Evolutionary conservation across 2,888 invertebrate genomes (phyloP).

Genomic region (Ectropis crepuscularia): DNA sequence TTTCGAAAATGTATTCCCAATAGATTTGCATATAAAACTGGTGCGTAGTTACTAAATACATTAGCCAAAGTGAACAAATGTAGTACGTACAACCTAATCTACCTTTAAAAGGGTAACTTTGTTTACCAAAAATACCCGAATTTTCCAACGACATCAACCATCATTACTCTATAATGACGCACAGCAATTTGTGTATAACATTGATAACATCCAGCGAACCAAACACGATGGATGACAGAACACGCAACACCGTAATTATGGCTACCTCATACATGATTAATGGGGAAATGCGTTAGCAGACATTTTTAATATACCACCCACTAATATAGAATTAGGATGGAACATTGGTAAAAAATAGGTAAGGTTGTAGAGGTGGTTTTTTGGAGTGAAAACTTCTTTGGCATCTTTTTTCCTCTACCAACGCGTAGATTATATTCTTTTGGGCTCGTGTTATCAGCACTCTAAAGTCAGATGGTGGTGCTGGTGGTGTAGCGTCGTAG

Average conservation of each 20-base stretch:
- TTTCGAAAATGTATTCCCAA: no score
- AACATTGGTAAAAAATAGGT: neutral
- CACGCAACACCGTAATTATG: constrained; percentile 75
- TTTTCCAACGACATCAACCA: constrained; percentile 38
- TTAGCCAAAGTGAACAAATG: constrained; percentile 16
- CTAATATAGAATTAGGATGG: constrained; percentile 27
- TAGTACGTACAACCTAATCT: constrained; percentile 3
- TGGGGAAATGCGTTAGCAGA: constrained; percentile 41
- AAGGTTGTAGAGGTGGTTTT: no score
- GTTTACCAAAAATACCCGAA: constrained; percentile 7
- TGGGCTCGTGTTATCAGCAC: no score
- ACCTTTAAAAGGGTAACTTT: constrained; percentile 1
- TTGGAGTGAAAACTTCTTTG: no score
- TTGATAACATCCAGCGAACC: constrained; percentile 66
- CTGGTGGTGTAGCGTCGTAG: no score
- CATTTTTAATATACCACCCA: constrained; percentile 39
- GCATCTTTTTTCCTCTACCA: no score
- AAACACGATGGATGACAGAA: constrained; percentile 68
- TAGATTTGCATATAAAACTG: no score
- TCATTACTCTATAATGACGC: constrained; percentile 52
- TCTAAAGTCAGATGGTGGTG: no score
- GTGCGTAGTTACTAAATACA: no score
- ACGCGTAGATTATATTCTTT: no score
- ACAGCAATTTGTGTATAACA: constrained; percentile 59
- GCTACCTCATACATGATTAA: constrained; percentile 62